Evolutionary conservation across 2,888 invertebrate genomes (phyloP).

Genomic region (Hyppa rectilinea): DNA sequence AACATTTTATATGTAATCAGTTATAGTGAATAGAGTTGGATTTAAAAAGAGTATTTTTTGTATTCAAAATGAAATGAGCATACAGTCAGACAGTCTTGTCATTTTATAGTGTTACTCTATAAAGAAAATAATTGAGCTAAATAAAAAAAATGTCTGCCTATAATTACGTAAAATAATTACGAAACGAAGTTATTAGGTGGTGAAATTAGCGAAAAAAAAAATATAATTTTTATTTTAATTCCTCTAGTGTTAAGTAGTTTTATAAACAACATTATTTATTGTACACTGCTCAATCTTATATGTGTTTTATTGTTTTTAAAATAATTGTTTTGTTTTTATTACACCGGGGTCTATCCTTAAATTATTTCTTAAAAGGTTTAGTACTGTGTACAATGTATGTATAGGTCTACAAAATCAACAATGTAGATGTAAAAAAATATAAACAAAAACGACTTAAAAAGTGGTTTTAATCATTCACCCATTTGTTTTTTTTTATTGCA

Average conservation of each 20-base stretch:
- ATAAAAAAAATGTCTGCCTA: conserved; percentile 40
- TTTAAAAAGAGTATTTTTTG: conserved; percentile 29
- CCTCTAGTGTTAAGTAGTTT: conserved; percentile 78
- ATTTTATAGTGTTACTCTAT: conserved; percentile 36
- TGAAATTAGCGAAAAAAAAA: conserved; percentile 52
- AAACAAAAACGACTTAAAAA: conserved; percentile 47
- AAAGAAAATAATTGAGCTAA: conserved; percentile 26
- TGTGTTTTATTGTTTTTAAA: conserved; percentile 67
- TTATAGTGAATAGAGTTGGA: conserved; percentile 22
- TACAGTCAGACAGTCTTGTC: conserved; percentile 10
- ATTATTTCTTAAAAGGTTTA: conserved; percentile 33
- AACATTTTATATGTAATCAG: conserved; percentile 11
- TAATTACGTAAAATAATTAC: conserved; percentile 43
- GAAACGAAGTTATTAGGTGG: conserved; percentile 35
- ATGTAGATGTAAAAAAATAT: conserved; percentile 45
- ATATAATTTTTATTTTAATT: conserved; percentile 59
- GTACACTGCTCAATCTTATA: conserved; percentile 81
- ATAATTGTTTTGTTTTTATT: conserved; percentile 59
- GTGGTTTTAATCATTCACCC: conserved; percentile 51
- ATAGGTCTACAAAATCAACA: conserved; percentile 52
- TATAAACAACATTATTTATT: conserved; percentile 78
- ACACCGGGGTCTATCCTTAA: conserved; percentile 56
- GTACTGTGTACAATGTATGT: conserved; percentile 51
- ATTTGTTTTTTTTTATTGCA: conserved; percentile 23
- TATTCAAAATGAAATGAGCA: conserved; percentile 19